phyloP scores from a whole-genome alignment of 2,888 invertebrate genomes.

The Drosophila glabriapex region DNA sequence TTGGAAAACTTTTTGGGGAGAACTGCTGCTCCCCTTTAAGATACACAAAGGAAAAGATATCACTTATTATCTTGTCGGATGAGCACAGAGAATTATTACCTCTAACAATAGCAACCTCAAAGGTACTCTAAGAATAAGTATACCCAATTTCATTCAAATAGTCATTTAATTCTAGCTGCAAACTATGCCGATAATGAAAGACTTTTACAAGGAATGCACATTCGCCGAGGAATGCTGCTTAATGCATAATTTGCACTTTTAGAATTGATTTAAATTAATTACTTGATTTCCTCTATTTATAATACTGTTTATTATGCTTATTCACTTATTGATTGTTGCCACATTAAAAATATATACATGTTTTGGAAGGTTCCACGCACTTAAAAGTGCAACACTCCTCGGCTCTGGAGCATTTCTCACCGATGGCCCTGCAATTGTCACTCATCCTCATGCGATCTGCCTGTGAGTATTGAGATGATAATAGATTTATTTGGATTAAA shows the following conservation, averaged over 20 bases:
- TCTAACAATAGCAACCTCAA: not conserved
- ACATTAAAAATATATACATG: not conserved
- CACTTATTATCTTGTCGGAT: too few relatives aligned
- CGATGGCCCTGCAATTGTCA: not conserved
- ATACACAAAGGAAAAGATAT: not conserved
- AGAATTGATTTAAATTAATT: not conserved
- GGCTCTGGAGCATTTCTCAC: not conserved
- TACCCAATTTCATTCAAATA: rapidly evolving
- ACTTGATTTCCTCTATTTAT: not conserved
- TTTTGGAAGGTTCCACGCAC: not conserved
- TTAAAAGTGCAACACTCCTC: slow-evolving; percentile 19
- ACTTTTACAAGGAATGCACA: too few relatives aligned
- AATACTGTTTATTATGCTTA: not conserved
- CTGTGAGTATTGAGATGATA: not conserved
- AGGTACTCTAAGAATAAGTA: not conserved
- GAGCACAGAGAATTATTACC: not conserved
- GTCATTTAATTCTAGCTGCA: not conserved
- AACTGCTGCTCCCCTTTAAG: not conserved
- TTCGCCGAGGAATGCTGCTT: slow-evolving; percentile 5
- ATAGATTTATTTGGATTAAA: not conserved
- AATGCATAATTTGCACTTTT: not conserved
- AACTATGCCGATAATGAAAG: too few relatives aligned
- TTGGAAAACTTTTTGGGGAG: not conserved
- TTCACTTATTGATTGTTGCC: not conserved
- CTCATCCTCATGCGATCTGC: not conserved